phyloP scores from a whole-genome alignment of 2,797 vertebrate species.

The Meda fulgida region DNA sequence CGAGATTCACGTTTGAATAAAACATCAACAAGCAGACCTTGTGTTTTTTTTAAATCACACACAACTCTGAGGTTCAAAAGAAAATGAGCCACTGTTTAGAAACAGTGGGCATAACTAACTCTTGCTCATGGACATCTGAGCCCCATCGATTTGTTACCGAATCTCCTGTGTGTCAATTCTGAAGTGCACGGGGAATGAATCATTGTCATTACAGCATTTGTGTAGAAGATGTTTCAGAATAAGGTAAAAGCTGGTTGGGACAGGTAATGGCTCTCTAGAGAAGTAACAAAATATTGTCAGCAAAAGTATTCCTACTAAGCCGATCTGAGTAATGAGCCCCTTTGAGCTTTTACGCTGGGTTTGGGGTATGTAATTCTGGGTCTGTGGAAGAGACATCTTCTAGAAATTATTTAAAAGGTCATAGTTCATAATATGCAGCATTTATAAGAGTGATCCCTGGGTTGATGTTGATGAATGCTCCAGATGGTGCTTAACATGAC shows the following conservation, averaged over 20 bases:
- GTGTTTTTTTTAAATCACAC: background rate
- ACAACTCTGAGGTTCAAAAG: conserved; percentile 10
- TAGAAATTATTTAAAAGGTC: background rate
- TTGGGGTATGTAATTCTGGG: background rate
- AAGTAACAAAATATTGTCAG: conserved; percentile 19
- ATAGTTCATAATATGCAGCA: background rate
- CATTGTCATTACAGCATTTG: background rate
- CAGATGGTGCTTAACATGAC: background rate
- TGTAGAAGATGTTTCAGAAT: conserved; percentile 34
- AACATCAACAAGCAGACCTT: conserved; percentile 25
- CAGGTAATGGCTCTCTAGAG: conserved; percentile 34
- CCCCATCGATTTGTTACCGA: conserved; percentile 13
- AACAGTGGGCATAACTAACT: conserved; percentile 11
- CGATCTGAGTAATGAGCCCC: conserved; percentile 19
- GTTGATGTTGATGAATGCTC: background rate
- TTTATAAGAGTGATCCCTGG: background rate
- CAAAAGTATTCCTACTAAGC: conserved; percentile 11
- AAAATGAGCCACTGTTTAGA: conserved; percentile 5
- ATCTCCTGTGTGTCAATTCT: conserved; percentile 23
- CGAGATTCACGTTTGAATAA: background rate
- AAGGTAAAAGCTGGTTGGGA: conserved; percentile 12
- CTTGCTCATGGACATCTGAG: conserved; percentile 29
- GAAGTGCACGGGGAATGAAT: conserved; percentile 21
- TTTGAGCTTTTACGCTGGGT: background rate
- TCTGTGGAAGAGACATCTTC: background rate